phyloP scores from a whole-genome alignment of 1,140 invertebrate genomes.

The Notospermus geniculatus region DNA sequence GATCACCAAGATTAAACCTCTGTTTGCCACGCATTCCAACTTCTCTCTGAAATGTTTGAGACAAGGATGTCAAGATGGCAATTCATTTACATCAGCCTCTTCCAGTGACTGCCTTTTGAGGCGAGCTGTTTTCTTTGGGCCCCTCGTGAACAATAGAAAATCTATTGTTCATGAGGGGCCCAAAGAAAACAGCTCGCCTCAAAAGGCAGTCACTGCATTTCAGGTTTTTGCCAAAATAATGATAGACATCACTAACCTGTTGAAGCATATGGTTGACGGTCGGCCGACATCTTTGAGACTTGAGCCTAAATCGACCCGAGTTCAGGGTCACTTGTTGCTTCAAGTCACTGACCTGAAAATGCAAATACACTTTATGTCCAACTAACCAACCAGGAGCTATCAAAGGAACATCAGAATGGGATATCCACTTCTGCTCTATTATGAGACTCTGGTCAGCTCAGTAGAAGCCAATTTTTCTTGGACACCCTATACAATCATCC shows the following conservation, averaged over 20 bases:
- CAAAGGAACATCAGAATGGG: background rate
- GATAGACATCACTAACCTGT: conserved; percentile 35
- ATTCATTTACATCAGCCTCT: no score
- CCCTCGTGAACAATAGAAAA: no score
- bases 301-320: conserved; percentile 30
- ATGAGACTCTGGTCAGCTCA: no score
- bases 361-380: conserved; percentile 8
- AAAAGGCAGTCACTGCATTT: no score
- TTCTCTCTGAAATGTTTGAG: conserved; percentile 57
- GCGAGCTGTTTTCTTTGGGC: no score
- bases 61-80: no score
- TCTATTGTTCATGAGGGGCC: no score
- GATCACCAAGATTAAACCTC: conserved; percentile 33
- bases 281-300: conserved; percentile 16
- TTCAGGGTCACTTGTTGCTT: conserved; percentile 33
- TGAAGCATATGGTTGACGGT: conserved; percentile 35
- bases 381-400: background rate
- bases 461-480: background rate
- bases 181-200: no score
- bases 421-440: background rate
- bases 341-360: conserved; percentile 39
- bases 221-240: no score
- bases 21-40: conserved; percentile 28
- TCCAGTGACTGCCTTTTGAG: no score
- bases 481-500: background rate